These are phyloP conservation scores for Drosophila aldrichi DNA, from an alignment of 2,888 invertebrate genomes.

Conservation along the genomic window DNA sequence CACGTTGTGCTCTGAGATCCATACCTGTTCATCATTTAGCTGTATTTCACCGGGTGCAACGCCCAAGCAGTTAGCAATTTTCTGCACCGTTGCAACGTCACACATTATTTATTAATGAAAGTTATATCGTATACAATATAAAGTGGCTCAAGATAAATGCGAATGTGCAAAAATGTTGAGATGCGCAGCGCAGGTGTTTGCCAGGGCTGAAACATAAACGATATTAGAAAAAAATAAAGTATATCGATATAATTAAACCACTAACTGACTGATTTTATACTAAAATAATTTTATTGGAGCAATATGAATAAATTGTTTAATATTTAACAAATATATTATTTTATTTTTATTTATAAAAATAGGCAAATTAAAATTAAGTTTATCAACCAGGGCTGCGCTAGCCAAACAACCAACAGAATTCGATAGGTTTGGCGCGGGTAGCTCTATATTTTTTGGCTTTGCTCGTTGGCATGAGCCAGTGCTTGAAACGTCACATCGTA, in stretches of 20 bases:
- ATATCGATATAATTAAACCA: slow-evolving; percentile 18
- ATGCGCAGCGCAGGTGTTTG: slow-evolving; percentile 26
- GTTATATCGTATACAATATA: slow-evolving; percentile 19
- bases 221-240: neutral
- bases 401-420: neutral
- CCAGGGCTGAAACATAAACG: slow-evolving; percentile 29
- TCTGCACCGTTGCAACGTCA: slow-evolving; percentile 84
- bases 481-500: slow-evolving; percentile 66
- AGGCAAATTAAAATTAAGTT: neutral
- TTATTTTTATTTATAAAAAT: neutral
- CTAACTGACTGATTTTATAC: slow-evolving; percentile 3
- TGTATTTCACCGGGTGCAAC: slow-evolving; percentile 86
- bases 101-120: slow-evolving; percentile 76
- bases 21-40: slow-evolving; percentile 86
- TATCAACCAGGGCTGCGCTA: slow-evolving; percentile 30
- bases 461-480: slow-evolving; percentile 39
- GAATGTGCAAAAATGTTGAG: slow-evolving; percentile 41
- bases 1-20: neutral
- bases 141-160: slow-evolving; percentile 16
- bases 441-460: slow-evolving; percentile 24
- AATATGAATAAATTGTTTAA: slow-evolving; percentile 48
- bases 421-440: slow-evolving; percentile 16
- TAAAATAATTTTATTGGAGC: slow-evolving; percentile 38
- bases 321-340: neutral
- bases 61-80: slow-evolving; percentile 87